Percentiles rank a stretch among this genome's conserved stretches.
Evolutionary conservation across 1,140 invertebrate genomes (phyloP).

Genomic region (Mesaphorura yosii): DNA sequence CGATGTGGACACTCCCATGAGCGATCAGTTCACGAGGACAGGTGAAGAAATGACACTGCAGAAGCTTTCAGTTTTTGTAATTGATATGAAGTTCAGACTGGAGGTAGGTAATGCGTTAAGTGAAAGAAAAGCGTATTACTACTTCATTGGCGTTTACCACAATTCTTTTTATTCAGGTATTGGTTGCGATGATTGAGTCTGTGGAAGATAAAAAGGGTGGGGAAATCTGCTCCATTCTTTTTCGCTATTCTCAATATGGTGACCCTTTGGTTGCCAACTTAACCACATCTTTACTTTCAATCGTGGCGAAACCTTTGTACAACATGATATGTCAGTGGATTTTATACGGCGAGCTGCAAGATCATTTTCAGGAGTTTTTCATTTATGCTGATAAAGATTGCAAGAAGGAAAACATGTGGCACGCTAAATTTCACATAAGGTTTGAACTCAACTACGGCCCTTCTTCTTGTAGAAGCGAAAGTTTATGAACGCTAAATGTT

Average conservation of each 20-base stretch:
- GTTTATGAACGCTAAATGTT: no score
- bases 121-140: no score
- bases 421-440: constrained; percentile 82
- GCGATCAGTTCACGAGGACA: constrained; percentile 38
- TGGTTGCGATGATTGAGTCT: constrained; percentile 54
- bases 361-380: constrained; percentile 85
- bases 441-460: no score
- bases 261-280: constrained; percentile 45
- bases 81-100: no score
- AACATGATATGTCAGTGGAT: constrained; percentile 74
- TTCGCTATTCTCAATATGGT: constrained; percentile 72
- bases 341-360: constrained; percentile 65
- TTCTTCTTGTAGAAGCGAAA: no score
- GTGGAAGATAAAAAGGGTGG: constrained; percentile 61
- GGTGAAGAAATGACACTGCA: constrained; percentile 55
- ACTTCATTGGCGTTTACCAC: no score
- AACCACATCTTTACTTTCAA: constrained; percentile 15
- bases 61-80: constrained; percentile 64
- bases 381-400: constrained; percentile 72
- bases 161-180: not conserved
- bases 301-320: constrained; percentile 59
- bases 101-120: no score
- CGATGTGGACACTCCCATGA: constrained; percentile 33
- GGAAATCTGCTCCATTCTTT: constrained; percentile 65
- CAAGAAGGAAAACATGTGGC: constrained; percentile 74